A percentile compares a stretch with the other conserved stretches of the same genome.
These are phyloP conservation scores for Diorhabda elongata DNA, from an alignment of 1,140 invertebrate genomes.

Conservation along the genomic window DNA sequence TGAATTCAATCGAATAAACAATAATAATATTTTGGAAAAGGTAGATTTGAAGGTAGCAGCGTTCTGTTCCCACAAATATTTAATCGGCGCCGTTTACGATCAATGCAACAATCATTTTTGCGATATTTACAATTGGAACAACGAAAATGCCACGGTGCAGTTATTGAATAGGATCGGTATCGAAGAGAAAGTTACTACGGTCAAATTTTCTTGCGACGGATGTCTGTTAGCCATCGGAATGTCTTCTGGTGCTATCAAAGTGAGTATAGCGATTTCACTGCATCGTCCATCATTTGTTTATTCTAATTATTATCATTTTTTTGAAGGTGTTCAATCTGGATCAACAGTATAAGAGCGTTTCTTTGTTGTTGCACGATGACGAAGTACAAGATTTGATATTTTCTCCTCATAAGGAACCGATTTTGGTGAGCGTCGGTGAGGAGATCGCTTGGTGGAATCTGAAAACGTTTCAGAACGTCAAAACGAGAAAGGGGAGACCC, in stretches of 20 bases:
- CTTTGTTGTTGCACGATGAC: constrained; percentile 14
- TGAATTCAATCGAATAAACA: neutral
- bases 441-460: constrained; percentile 32
- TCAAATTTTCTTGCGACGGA: constrained; percentile 17
- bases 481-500: constrained; percentile 4
- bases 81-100: constrained; percentile 4
- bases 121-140: constrained; percentile 4
- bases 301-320: neutral
- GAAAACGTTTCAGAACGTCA: constrained; percentile 12
- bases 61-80: constrained; percentile 5
- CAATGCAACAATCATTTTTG: constrained; percentile 6
- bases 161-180: neutral
- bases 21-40: constrained; percentile 3
- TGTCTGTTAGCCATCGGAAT: constrained; percentile 22
- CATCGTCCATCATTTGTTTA: neutral
- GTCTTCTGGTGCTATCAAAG: constrained; percentile 19
- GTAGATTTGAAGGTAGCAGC: neutral
- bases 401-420: constrained; percentile 25
- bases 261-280: constrained; percentile 5
- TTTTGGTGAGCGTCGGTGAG: constrained; percentile 29
- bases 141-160: neutral
- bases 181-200: constrained; percentile 5
- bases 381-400: constrained; percentile 28
- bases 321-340: constrained; percentile 17
- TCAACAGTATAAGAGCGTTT: neutral